phyloP scores from a whole-genome alignment of 2,113 vertebrate species.

The Silurus glanis region DNA sequence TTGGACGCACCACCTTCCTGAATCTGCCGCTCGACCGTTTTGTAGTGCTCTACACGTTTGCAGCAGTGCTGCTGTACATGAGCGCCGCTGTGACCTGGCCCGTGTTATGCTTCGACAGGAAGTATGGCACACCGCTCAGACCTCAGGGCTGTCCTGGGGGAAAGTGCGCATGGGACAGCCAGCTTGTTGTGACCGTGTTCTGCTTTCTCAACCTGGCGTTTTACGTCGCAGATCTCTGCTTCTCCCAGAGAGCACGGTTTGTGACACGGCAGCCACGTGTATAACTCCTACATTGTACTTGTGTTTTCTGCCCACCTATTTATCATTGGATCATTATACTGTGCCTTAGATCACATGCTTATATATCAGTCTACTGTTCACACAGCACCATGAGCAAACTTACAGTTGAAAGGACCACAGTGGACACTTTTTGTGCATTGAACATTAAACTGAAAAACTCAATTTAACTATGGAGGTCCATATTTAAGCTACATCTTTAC shows the following conservation, averaged over 20 bases:
- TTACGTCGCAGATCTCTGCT: slow-evolving; percentile 80
- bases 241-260: slow-evolving; percentile 82
- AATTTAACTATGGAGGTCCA: not conserved
- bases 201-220: slow-evolving; percentile 86
- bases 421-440: not conserved
- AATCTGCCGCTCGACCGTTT: slow-evolving; percentile 82
- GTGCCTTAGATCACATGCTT: not conserved
- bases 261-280: slow-evolving; percentile 61
- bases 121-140: slow-evolving; percentile 80
- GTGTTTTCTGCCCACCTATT: not conserved
- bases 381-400: not conserved
- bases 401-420: not conserved
- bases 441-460: not conserved
- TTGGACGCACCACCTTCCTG: slow-evolving; percentile 70
- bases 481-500: not conserved
- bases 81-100: slow-evolving; percentile 89
- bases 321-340: not conserved
- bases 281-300: slow-evolving; percentile 27
- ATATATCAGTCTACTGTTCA: not conserved
- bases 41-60: slow-evolving; percentile 81
- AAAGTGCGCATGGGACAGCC: slow-evolving; percentile 88
- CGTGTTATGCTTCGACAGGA: slow-evolving; percentile 87
- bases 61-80: slow-evolving; percentile 85
- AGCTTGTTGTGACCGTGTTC: slow-evolving; percentile 85
- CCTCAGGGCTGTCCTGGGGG: slow-evolving; percentile 77